Base-by-base conservation (phyloP, 2,888 invertebrate genomes). In the Drosophila putrida region DNA sequence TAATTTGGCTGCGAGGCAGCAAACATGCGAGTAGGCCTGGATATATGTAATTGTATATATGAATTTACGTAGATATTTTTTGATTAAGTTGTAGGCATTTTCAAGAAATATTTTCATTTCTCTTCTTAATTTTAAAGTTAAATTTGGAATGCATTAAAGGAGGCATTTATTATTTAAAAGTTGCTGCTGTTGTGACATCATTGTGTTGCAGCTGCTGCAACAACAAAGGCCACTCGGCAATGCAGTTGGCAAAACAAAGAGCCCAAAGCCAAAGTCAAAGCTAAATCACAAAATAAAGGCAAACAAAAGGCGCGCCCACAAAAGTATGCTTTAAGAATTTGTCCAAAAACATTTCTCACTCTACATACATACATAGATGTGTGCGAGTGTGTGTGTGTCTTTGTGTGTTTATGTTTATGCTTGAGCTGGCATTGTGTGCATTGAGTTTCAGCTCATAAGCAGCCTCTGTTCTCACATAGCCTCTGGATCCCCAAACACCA, bases 211-310 rank as follows among this genome's bases (percentile, higher is more conserved):
- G 57, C 71, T 41, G 57, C 71, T 41, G 60, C 55, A 82, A 83
- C 74, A 75, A 73, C 68, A 82, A 83, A 80, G 80, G 68, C 68
- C 70, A 71, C 83, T 74, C 61, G 55, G 59, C 81, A 75, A 75
- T 83, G 88, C 88, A 84, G 73, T 71, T 84, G 66, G 64, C 65
- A 82, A 85, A 85, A 88, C 88, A 86, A 88, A 74, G 69, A 68
- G 57, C 25, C 44, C 43, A 47, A 47, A 54, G 60, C 58, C 61
- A 77, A 55, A 74, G 59, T 59, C 61, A 51, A 61, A 75, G 69
- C 64, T 33, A 65, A 62, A 71, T 46, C 65, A 35, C 66, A 55
- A 61, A 55, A 39, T 62, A 54, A 49, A 66, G 20, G 59, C 75
- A 82, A 88, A 87, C 84, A 82, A 82, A 46, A 53, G 71, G n/a